Percentiles rank a stretch among this genome's conserved stretches.
Evolutionary conservation across 2,113 vertebrate genomes (phyloP).

Genomic region (Phrynocephalus versicolor): DNA sequence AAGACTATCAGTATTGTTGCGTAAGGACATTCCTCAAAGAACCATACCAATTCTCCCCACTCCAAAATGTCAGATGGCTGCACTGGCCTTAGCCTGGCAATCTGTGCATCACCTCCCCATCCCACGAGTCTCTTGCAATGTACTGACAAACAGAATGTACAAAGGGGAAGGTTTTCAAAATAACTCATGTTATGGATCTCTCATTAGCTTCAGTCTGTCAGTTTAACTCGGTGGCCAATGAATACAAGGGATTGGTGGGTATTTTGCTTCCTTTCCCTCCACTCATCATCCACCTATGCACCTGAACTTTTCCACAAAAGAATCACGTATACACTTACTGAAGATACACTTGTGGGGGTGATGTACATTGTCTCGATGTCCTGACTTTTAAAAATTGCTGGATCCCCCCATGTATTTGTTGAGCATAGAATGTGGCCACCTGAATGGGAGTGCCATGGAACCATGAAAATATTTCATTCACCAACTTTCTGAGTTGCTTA

Average conservation of each 20-base stretch:
- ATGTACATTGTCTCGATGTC: too few relatives aligned
- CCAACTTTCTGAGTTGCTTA: neutral
- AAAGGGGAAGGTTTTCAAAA: neutral
- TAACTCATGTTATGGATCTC: neutral
- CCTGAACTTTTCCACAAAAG: too few relatives aligned
- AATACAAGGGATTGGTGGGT: neutral
- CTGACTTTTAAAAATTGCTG: too few relatives aligned
- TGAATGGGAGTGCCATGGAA: neutral
- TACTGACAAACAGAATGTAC: too few relatives aligned
- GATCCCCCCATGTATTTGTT: neutral
- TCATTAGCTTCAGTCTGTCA: neutral
- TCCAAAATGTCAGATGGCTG: neutral
- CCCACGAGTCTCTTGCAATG: neutral
- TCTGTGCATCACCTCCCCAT: neutral
- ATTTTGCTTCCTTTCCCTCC: neutral
- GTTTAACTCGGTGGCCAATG: neutral
- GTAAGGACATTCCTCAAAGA: neutral
- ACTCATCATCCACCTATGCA: too few relatives aligned
- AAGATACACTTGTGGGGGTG: too few relatives aligned
- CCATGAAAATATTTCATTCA: neutral
- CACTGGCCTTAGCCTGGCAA: neutral
- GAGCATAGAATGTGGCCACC: neutral
- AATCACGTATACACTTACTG: too few relatives aligned
- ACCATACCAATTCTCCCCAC: neutral
- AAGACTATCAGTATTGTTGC: neutral